Evolutionary conservation across 2,113 vertebrate species (phyloP).

Genomic region (Spheniscus mendiculus): DNA sequence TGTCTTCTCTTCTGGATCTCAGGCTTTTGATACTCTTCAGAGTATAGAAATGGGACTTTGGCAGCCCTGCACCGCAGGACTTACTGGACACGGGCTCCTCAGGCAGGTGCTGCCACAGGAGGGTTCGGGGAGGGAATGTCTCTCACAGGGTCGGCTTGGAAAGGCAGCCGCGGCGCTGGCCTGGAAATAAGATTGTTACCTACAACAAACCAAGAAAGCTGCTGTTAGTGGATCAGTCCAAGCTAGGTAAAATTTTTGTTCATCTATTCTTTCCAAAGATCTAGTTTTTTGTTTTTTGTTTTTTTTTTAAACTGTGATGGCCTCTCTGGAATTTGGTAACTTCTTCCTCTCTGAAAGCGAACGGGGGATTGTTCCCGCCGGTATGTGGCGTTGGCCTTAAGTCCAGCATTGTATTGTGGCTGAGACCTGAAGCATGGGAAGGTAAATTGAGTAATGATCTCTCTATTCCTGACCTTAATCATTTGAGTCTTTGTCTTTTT

Average conservation of each 20-base stretch:
- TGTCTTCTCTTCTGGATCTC: neutral
- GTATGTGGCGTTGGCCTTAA: rapidly evolving
- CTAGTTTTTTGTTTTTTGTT: too few relatives aligned
- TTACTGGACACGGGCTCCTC: rapidly evolving
- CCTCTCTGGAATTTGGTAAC: neutral
- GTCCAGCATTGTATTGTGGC: neutral
- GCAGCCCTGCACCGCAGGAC: neutral
- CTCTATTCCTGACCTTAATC: neutral
- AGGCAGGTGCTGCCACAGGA: too few relatives aligned
- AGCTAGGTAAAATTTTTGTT: neutral
- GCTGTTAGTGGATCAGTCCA: neutral
- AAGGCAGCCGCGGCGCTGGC: neutral
- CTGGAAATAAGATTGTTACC: neutral
- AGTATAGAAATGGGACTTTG: neutral
- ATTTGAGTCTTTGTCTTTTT: neutral
- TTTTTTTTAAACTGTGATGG: neutral
- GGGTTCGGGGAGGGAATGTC: rapidly evolving
- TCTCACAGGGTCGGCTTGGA: neutral
- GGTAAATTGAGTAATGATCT: neutral
- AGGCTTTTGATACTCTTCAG: neutral
- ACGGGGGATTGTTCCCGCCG: rapidly evolving
- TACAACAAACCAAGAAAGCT: neutral
- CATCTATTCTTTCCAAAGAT: neutral
- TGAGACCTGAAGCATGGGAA: neutral
- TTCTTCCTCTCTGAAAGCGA: neutral